Percentiles rank a stretch among this genome's conserved stretches.
phyloP scores from a whole-genome alignment of 2,113 vertebrate genomes.

The Charina bottae region DNA sequence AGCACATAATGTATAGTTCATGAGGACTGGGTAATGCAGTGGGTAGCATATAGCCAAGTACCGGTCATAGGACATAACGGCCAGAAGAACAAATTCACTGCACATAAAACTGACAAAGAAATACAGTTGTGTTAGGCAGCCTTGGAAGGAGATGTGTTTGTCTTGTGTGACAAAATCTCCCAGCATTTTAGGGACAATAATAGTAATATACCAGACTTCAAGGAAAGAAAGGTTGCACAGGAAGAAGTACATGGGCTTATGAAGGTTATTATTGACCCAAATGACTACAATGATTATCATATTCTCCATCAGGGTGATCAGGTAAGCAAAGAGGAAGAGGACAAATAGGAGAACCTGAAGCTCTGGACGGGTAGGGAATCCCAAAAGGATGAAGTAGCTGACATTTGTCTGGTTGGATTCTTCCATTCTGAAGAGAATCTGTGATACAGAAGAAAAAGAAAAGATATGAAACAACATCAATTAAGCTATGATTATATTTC shows the following conservation, averaged over 20 bases:
- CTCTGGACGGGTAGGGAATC: slow-evolving; percentile 56
- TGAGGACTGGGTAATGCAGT: slow-evolving; percentile 60
- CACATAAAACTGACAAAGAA: slow-evolving; percentile 75
- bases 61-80: slow-evolving; percentile 70
- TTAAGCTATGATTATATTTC: not conserved
- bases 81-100: slow-evolving; percentile 69
- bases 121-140: slow-evolving; percentile 71
- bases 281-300: slow-evolving; percentile 60
- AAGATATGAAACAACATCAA: not conserved
- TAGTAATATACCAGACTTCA: slow-evolving; percentile 72
- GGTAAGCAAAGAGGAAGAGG: slow-evolving; percentile 61
- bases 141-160: slow-evolving; percentile 67
- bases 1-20: slow-evolving; percentile 61
- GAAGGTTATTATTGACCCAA: slow-evolving; percentile 41
- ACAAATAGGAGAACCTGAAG: slow-evolving; percentile 64
- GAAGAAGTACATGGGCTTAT: slow-evolving; percentile 74
- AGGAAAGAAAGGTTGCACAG: slow-evolving; percentile 69
- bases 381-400: slow-evolving; percentile 68
- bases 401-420: slow-evolving; percentile 53
- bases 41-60: slow-evolving; percentile 69
- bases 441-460: not conserved
- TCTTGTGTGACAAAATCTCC: slow-evolving; percentile 53
- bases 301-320: slow-evolving; percentile 70
- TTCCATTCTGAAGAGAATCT: slow-evolving; percentile 46
- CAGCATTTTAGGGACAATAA: slow-evolving; percentile 72